Conservation (phyloP, 37 sponge, comb jelly and placozoan species). For the Hormiphora californensis region DNA sequence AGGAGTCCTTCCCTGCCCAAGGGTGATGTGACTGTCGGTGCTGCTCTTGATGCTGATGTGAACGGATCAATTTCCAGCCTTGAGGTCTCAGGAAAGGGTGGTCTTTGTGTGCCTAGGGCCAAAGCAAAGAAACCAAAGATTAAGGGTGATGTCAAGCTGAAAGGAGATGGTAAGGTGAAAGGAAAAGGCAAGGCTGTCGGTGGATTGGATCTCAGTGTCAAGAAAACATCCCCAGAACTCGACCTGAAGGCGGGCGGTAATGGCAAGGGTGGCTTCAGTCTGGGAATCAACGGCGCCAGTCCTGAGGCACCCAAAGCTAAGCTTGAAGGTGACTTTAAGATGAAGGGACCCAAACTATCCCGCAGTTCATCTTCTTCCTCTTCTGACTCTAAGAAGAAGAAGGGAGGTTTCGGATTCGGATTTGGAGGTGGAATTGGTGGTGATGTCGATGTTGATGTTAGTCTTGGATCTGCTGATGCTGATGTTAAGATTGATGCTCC, state of each 20-base stretch:
- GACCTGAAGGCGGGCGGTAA: not conserved
- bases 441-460: conserved; percentile 19
- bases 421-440: not conserved
- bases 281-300: conserved; percentile 13
- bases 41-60: not conserved
- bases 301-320: not conserved
- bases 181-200: conserved; percentile 29
- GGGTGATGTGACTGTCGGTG: conserved; percentile 10
- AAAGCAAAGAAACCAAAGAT: conserved; percentile 19
- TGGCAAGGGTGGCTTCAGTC: not conserved
- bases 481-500: not conserved
- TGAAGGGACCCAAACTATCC: not conserved
- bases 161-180: not conserved
- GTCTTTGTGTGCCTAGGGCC: conserved; percentile 19
- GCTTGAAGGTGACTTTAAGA: not conserved
- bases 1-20: too few species aligned
- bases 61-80: not conserved
- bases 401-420: conserved; percentile 7
- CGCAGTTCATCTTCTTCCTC: not conserved
- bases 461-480: not conserved
- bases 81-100: not conserved
- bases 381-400: not conserved
- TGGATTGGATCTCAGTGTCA: conserved; percentile 22
- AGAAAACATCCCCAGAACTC: conserved; percentile 38
- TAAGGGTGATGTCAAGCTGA: not conserved